A percentile compares a stretch with the other conserved stretches of the same genome.
These are phyloP conservation scores for Andrena trimmerana DNA, from an alignment of 2,888 invertebrate species.

Conservation along the genomic window DNA sequence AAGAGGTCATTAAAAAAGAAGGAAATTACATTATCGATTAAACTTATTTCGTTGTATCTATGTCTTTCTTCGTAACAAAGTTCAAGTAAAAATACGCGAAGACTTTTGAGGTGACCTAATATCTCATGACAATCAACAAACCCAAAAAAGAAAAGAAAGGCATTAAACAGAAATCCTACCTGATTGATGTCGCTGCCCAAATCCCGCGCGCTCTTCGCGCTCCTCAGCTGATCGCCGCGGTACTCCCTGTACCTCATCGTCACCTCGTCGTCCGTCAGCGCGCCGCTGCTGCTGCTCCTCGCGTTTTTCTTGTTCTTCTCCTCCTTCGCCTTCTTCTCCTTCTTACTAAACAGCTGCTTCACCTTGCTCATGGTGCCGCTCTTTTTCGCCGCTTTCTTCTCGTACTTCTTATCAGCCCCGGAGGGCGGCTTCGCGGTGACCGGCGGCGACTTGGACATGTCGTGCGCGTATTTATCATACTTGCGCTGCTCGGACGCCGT, in stretches of 20 bases:
- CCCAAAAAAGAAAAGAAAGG: background rate
- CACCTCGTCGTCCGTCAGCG: slow-evolving; percentile 83
- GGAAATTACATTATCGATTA: too few species aligned
- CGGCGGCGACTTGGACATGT: slow-evolving; percentile 73
- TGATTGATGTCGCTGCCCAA: slow-evolving; percentile 82
- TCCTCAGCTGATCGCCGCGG: slow-evolving; percentile 82
- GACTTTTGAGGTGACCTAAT: too few species aligned
- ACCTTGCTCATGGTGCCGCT: slow-evolving; percentile 86
- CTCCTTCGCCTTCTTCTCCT: slow-evolving; percentile 89
- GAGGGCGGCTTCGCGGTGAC: slow-evolving; percentile 81
- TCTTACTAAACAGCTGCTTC: slow-evolving; percentile 92
- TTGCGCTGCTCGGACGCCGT: slow-evolving; percentile 79
- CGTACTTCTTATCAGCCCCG: slow-evolving; percentile 82
- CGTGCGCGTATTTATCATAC: slow-evolving; percentile 78
- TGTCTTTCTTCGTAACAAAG: too few species aligned
- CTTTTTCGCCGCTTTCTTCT: slow-evolving; percentile 82
- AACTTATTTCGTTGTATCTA: too few species aligned
- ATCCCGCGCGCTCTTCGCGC: slow-evolving; percentile 82
- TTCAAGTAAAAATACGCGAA: too few species aligned
- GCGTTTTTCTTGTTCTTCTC: slow-evolving; percentile 82
- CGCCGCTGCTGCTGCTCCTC: slow-evolving; percentile 77
- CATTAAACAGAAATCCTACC: slow-evolving; percentile 71
- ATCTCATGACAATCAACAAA: background rate
- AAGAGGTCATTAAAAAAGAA: too few species aligned
- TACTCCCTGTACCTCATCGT: slow-evolving; percentile 83